phyloP scores from a whole-genome alignment of 2,797 vertebrate species.

The Myotis myotis region DNA sequence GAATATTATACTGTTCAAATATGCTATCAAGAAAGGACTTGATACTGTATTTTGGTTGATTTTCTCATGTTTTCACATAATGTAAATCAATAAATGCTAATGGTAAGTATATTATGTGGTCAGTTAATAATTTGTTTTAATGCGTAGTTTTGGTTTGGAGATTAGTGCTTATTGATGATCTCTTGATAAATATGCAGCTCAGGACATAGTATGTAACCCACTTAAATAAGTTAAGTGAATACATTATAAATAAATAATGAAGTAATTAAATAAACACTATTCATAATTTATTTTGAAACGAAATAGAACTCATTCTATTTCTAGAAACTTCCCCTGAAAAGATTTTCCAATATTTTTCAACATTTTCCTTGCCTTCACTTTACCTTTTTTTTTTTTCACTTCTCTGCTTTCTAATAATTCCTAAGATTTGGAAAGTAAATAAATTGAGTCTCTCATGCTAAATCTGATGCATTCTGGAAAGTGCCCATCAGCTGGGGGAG shows the following conservation, averaged over 20 bases:
- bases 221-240: conserved; percentile 28
- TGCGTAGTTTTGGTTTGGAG: neutral
- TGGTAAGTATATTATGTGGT: neutral
- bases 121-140: neutral
- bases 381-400: neutral
- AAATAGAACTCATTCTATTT: neutral
- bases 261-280: neutral
- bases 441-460: neutral
- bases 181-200: conserved; percentile 19
- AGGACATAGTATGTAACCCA: neutral
- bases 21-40: neutral
- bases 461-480: neutral
- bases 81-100: conserved; percentile 9
- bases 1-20: conserved; percentile 10
- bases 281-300: conserved; percentile 31
- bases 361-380: neutral
- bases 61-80: conserved; percentile 15
- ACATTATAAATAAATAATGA: neutral
- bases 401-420: conserved; percentile 7
- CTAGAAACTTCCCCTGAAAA: conserved; percentile 1
- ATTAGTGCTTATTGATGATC: neutral
- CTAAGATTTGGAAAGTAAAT: neutral
- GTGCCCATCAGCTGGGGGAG: neutral
- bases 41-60: neutral
- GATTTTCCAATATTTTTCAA: neutral